Evolutionary conservation across 2,888 invertebrate species (phyloP).

Genomic region (Tachystola acroxantha): DNA sequence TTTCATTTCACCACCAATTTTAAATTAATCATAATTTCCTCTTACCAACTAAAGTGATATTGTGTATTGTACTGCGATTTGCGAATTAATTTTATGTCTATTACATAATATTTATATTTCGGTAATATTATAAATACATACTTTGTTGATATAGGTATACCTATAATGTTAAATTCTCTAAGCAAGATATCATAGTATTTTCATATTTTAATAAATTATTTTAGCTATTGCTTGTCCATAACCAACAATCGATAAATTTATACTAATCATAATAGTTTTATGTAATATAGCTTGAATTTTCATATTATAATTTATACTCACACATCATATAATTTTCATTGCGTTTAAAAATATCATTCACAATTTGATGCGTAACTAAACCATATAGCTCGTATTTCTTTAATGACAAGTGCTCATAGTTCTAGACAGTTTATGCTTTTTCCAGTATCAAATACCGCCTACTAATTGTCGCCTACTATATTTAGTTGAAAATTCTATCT

Average conservation of each 20-base stretch:
- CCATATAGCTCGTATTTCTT: too few relatives aligned
- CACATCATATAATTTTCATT: not conserved
- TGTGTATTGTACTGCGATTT: conserved; percentile 37
- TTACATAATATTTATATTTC: conserved; percentile 16
- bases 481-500: too few relatives aligned
- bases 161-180: conserved; percentile 22
- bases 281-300: conserved; percentile 30
- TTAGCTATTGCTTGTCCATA: conserved; percentile 27
- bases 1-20: too few relatives aligned
- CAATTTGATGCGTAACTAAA: not conserved
- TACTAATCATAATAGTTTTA: conserved; percentile 19
- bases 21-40: conserved; percentile 17
- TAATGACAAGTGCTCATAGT: too few relatives aligned
- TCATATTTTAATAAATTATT: conserved; percentile 7
- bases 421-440: too few relatives aligned
- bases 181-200: conserved; percentile 11
- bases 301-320: conserved; percentile 13
- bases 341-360: conserved; percentile 5
- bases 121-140: conserved; percentile 17
- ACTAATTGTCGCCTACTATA: too few relatives aligned
- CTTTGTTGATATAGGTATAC: conserved; percentile 20
- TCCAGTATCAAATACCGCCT: too few relatives aligned
- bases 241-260: conserved; percentile 28
- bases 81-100: conserved; percentile 9
- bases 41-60: conserved; percentile 42